Percentiles rank a stretch among this genome's conserved stretches.
These are phyloP conservation scores for Antennarius striatus DNA, from an alignment of 2,113 vertebrate genomes.

Conservation along the genomic window DNA sequence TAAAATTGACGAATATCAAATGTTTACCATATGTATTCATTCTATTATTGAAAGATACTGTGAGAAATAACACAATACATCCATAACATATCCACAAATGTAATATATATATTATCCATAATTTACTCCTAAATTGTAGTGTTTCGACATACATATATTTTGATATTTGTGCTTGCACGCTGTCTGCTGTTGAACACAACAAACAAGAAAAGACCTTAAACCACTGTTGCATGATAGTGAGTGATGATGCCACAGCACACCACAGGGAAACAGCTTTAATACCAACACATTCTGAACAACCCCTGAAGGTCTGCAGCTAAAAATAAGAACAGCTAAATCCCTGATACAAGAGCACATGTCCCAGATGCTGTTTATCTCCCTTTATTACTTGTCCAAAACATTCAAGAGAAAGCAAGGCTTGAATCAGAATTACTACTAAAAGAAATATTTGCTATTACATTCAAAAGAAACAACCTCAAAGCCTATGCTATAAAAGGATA, in stretches of 20 bases:
- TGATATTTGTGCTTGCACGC: background rate
- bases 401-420: conserved; percentile 4
- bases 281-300: conserved; percentile 60
- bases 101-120: too few species aligned
- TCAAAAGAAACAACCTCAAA: conserved; percentile 14
- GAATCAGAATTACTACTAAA: background rate
- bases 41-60: too few species aligned
- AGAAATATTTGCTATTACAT: conserved; percentile 6
- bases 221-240: conserved; percentile 29
- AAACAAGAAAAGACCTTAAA: background rate
- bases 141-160: background rate
- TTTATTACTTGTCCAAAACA: conserved; percentile 19
- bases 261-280: conserved; percentile 56
- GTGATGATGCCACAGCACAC: conserved; percentile 51
- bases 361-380: conserved; percentile 47
- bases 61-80: too few species aligned
- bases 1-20: background rate
- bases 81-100: too few species aligned
- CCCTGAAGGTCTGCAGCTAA: conserved; percentile 70
- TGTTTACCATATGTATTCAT: too few species aligned
- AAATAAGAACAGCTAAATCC: conserved; percentile 77
- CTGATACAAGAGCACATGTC: conserved; percentile 68
- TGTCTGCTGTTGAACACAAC: background rate
- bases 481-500: conserved; percentile 16
- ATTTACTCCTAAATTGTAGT: conserved; percentile 7